These are phyloP conservation scores for Ptilonorhynchus violaceus DNA, from an alignment of 2,113 vertebrate species.

Conservation along the genomic window DNA sequence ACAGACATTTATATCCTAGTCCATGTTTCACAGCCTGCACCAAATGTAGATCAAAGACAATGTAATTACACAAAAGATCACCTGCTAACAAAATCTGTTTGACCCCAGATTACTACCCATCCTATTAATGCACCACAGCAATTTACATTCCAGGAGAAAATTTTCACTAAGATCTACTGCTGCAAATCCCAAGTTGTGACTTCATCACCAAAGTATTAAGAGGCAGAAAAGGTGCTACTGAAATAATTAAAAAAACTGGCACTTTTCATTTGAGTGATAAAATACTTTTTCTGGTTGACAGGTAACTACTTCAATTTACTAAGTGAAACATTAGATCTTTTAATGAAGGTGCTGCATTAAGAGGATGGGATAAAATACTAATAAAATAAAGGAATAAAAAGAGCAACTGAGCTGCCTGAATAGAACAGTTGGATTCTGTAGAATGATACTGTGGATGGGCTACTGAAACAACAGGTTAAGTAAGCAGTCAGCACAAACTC, in stretches of 20 bases:
- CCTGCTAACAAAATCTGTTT: not conserved
- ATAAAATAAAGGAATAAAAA: not conserved
- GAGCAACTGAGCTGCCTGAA: not conserved
- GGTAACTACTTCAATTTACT: not conserved
- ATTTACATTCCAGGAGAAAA: not conserved
- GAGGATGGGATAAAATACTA: not conserved
- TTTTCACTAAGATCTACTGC: not conserved
- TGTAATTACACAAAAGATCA: not conserved
- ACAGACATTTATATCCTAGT: not conserved
- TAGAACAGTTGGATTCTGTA: not conserved
- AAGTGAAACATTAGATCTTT: not conserved
- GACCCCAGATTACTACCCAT: not conserved
- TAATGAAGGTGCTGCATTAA: not conserved
- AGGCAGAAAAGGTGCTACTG: not conserved
- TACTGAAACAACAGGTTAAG: not conserved
- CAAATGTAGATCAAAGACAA: not conserved
- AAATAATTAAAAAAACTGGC: not conserved
- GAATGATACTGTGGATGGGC: not conserved
- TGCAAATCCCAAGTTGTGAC: not conserved
- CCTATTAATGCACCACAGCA: not conserved
- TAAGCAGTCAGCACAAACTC: not conserved
- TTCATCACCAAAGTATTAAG: not conserved
- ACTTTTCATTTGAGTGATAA: not conserved
- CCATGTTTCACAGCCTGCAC: not conserved
- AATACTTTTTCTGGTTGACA: not conserved